Conservation (phyloP, 92 coral and sea anemone genomes). For the Phenganax subtilis region DNA sequence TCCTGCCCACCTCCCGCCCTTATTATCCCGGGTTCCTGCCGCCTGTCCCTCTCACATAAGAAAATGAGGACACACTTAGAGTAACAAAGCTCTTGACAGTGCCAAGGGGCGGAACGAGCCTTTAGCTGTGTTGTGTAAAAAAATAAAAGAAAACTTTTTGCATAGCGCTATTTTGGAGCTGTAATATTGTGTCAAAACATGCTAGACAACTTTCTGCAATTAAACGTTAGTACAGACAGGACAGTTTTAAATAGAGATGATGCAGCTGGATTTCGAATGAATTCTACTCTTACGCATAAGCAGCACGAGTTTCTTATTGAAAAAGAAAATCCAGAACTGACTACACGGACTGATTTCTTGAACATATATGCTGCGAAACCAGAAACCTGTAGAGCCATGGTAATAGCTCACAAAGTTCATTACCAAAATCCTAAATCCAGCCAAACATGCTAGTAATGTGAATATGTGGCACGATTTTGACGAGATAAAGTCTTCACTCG, state of each 20-base stretch:
- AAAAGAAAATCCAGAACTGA: not conserved
- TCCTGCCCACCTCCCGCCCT: no score
- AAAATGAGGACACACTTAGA: no score
- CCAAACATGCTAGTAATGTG: not conserved
- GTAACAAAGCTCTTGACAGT: no score
- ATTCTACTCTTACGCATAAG: slow-evolving; percentile 24
- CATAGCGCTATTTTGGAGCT: slow-evolving; percentile 21
- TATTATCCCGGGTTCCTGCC: no score
- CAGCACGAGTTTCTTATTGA: slow-evolving; percentile 3
- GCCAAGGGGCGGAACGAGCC: no score
- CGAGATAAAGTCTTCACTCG: not conserved
- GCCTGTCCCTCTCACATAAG: no score
- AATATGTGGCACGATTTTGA: not conserved
- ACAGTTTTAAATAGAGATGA: slow-evolving; percentile 30
- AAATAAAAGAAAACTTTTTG: slow-evolving; percentile 22
- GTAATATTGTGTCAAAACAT: slow-evolving; percentile 3
- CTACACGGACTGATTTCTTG: not conserved
- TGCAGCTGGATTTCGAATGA: slow-evolving; percentile 36
- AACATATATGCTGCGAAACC: not conserved
- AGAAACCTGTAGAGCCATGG: slow-evolving; percentile 8
- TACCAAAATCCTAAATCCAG: not conserved
- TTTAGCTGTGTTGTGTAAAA: not conserved
- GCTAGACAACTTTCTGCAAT: slow-evolving; percentile 22
- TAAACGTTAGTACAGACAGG: slow-evolving; percentile 13
- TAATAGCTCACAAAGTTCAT: slow-evolving; percentile 1